phyloP scores from a whole-genome alignment of 2,113 vertebrate genomes.

The Propithecus coquereli region DNA sequence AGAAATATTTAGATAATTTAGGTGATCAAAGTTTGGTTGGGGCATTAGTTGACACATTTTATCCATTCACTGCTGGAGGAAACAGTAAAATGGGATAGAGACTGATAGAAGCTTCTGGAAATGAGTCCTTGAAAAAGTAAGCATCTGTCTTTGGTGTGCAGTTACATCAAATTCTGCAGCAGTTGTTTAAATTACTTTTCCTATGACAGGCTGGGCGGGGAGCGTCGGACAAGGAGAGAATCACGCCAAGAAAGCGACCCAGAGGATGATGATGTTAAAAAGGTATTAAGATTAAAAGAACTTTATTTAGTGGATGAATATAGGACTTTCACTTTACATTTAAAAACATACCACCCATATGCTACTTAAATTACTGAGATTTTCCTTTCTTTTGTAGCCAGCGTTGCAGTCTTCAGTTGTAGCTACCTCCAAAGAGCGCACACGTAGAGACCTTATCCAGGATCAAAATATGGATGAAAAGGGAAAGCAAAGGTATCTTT shows the following conservation, averaged over 20 bases:
- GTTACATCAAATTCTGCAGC: not conserved
- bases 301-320: not conserved
- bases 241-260: slow-evolving; percentile 97
- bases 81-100: not conserved
- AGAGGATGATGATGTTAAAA: slow-evolving; percentile 99
- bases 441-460: slow-evolving; percentile 98
- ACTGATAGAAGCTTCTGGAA: not conserved
- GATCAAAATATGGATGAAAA: slow-evolving; percentile 99
- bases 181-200: slow-evolving; percentile 3
- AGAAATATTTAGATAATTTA: not conserved
- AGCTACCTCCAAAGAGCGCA: slow-evolving; percentile 99
- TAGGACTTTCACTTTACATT: not conserved
- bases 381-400: slow-evolving; percentile 83
- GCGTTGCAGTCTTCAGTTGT: slow-evolving; percentile 99
- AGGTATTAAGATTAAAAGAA: slow-evolving; percentile 80
- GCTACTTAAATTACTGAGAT: not conserved
- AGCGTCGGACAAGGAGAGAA: slow-evolving; percentile 97
- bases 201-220: slow-evolving; percentile 92
- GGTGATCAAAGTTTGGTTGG: not conserved
- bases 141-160: not conserved
- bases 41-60: not conserved
- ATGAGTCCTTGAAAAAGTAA: not conserved
- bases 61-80: not conserved
- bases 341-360: not conserved
- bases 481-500: slow-evolving; percentile 94